Evolutionary conservation across 2,888 invertebrate genomes (phyloP).

Genomic region (Alloplasta piceator): DNA sequence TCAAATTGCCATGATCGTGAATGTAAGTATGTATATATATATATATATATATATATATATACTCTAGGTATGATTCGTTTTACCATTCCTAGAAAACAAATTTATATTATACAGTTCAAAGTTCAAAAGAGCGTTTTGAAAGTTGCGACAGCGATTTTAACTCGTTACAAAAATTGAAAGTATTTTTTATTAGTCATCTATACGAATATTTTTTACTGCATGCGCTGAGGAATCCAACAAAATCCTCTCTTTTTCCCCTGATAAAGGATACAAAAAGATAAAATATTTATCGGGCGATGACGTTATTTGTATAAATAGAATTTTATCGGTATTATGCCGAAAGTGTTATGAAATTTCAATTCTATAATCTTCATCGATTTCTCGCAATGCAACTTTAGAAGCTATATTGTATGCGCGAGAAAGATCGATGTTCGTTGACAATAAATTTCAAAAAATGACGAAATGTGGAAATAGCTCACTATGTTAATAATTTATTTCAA

Average conservation of each 20-base stretch:
- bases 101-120: conserved; percentile 36
- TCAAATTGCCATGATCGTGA: background rate
- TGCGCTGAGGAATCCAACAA: conserved; percentile 13
- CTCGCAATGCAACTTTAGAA: no score
- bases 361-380: no score
- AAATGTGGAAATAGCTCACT: no score
- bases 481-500: no score
- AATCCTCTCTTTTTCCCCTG: conserved; percentile 22
- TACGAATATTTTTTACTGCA: conserved; percentile 61
- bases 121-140: conserved; percentile 22
- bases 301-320: background rate
- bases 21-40: conserved; percentile 9
- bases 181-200: conserved; percentile 60
- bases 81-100: conserved; percentile 57
- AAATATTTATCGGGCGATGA: conserved; percentile 35
- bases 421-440: no score
- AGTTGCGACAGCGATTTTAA: background rate
- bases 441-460: no score
- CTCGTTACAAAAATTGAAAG: conserved; percentile 48
- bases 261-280: conserved; percentile 5
- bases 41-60: conserved; percentile 13
- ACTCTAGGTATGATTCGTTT: conserved; percentile 41
- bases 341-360: no score
- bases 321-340: no score
- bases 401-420: no score